phyloP scores from a whole-genome alignment of 1,140 invertebrate species.

The Euwallacea fornicatus region DNA sequence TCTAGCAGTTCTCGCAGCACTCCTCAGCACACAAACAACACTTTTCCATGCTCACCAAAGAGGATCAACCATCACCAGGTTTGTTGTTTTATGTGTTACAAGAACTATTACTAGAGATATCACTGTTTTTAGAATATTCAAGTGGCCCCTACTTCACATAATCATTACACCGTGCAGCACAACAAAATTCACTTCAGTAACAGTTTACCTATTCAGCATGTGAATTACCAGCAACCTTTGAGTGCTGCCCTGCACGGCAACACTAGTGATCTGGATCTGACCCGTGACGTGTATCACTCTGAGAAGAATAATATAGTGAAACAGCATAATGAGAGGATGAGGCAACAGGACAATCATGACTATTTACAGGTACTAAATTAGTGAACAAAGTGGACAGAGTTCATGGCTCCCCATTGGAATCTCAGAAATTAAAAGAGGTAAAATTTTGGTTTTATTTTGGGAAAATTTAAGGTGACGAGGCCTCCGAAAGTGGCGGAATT shows the following conservation, averaged over 20 bases:
- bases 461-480: slow-evolving; percentile 23
- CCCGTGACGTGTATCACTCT: slow-evolving; percentile 51
- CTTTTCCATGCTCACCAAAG: slow-evolving; percentile 52
- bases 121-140: slow-evolving; percentile 13
- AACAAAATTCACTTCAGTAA: slow-evolving; percentile 54
- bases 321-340: slow-evolving; percentile 52
- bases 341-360: slow-evolving; percentile 38
- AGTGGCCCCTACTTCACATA: slow-evolving; percentile 41
- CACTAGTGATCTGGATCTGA: slow-evolving; percentile 48
- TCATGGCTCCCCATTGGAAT: background rate
- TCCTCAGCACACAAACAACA: slow-evolving; percentile 44
- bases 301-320: slow-evolving; percentile 55
- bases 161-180: slow-evolving; percentile 49
- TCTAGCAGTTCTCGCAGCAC: slow-evolving; percentile 34
- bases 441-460: slow-evolving; percentile 2
- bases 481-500: slow-evolving; percentile 35
- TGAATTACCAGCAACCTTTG: slow-evolving; percentile 52
- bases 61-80: slow-evolving; percentile 44
- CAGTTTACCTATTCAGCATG: slow-evolving; percentile 54
- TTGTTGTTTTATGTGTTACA: background rate
- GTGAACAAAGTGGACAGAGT: no score
- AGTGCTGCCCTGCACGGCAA: slow-evolving; percentile 47
- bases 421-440: background rate
- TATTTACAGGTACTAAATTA: slow-evolving; percentile 25
- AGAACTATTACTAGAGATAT: background rate